Percentiles rank a stretch among this genome's conserved stretches.
These are phyloP conservation scores for Xyrauchen texanus DNA, from an alignment of 2,113 vertebrate genomes.

Conservation along the genomic window DNA sequence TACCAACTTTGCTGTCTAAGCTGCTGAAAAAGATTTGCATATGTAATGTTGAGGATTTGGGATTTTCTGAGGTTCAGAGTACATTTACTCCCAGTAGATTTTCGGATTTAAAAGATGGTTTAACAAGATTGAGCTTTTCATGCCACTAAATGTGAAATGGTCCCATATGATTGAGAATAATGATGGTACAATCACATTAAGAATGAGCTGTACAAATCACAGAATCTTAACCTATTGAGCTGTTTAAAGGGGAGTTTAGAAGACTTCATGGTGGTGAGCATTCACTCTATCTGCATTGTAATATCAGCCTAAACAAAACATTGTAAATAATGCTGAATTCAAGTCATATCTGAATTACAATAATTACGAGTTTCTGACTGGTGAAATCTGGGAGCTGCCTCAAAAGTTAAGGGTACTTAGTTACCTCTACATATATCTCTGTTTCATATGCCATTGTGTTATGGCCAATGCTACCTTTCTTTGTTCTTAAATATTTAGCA, in stretches of 20 bases:
- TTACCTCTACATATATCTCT: too few species aligned
- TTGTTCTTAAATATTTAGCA: too few species aligned
- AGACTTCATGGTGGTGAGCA: not conserved
- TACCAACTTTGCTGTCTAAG: not conserved
- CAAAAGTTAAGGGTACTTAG: too few species aligned
- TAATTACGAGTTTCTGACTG: too few species aligned
- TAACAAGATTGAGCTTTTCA: slow-evolving; percentile 16
- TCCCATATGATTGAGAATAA: not conserved
- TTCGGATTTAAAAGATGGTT: slow-evolving; percentile 20
- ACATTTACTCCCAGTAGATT: slow-evolving; percentile 22
- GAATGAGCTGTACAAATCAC: not conserved
- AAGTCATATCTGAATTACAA: too few species aligned
- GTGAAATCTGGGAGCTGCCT: too few species aligned
- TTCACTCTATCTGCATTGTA: not conserved
- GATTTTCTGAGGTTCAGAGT: slow-evolving; percentile 14
- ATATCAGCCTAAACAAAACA: not conserved
- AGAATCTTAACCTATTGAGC: not conserved
- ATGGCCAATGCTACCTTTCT: too few species aligned
- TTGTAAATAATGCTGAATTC: too few species aligned
- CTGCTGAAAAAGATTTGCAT: slow-evolving; percentile 1
- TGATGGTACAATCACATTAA: not conserved
- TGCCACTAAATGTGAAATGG: slow-evolving; percentile 21
- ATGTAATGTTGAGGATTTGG: not conserved
- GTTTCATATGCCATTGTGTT: too few species aligned
- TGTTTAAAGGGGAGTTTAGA: not conserved